These are phyloP conservation scores for Aptenodytes forsteri DNA, from an alignment of 2,113 vertebrate species.

Conservation along the genomic window DNA sequence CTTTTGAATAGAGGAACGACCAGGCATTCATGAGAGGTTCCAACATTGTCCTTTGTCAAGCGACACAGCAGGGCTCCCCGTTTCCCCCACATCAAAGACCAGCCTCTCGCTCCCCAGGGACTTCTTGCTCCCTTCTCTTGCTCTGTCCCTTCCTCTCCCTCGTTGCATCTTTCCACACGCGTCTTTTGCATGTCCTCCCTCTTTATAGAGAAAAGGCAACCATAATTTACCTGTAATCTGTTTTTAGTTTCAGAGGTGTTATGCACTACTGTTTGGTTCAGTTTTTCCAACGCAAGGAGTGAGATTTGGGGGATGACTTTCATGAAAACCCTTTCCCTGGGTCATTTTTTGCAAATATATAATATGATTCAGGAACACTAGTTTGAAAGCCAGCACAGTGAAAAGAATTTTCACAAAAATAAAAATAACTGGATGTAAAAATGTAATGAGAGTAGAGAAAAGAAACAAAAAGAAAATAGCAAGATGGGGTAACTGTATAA, in stretches of 20 bases:
- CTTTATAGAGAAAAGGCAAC: not conserved
- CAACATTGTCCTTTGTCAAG: not conserved
- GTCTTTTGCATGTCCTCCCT: not conserved
- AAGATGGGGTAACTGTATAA: not conserved
- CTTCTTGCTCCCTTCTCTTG: not conserved
- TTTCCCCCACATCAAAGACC: not conserved
- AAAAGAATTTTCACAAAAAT: not conserved
- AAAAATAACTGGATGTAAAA: not conserved
- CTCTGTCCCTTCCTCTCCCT: not conserved
- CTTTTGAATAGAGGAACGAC: not conserved
- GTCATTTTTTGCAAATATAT: not conserved
- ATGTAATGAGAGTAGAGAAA: not conserved
- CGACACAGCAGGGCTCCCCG: fast-evolving
- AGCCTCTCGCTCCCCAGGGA: fast-evolving
- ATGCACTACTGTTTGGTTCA: not conserved
- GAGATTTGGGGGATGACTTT: not conserved
- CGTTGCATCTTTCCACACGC: fast-evolving
- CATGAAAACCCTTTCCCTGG: not conserved
- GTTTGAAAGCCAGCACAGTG: not conserved
- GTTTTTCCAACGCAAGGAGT: not conserved
- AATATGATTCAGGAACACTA: not conserved
- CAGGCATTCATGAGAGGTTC: not conserved
- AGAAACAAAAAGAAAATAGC: not conserved
- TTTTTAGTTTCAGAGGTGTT: not conserved
- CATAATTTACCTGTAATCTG: not conserved